Conservation (phyloP, 53 echinoderm and acorn worm genomes). For the Stichopus horrens region DNA sequence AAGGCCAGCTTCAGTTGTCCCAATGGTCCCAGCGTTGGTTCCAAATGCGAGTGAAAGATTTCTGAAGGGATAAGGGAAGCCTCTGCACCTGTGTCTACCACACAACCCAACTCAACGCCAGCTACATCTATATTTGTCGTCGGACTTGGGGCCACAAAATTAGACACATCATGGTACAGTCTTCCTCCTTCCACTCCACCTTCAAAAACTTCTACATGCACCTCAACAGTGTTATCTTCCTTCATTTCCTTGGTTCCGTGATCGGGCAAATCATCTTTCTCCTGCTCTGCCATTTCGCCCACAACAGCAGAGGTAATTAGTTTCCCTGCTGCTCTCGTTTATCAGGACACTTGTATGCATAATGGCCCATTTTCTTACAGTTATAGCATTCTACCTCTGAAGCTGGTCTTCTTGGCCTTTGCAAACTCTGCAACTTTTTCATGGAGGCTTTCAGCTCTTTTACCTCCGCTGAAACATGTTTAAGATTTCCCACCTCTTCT, state of each 20-base stretch:
- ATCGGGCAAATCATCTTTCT: background rate
- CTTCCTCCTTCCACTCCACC: no score
- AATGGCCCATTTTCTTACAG: background rate
- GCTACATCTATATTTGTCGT: slow-evolving; percentile 46
- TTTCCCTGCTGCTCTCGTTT: slow-evolving; percentile 32
- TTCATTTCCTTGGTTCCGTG: background rate
- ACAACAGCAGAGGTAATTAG: slow-evolving; percentile 54
- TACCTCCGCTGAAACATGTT: background rate
- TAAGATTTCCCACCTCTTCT: background rate
- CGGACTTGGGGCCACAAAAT: slow-evolving; percentile 38
- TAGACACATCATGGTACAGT: background rate
- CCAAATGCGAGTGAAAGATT: slow-evolving; percentile 36
- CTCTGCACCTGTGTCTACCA: slow-evolving; percentile 24
- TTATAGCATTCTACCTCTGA: background rate
- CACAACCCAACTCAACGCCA: slow-evolving; percentile 35
- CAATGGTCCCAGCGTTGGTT: slow-evolving; percentile 12
- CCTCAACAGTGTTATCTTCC: no score
- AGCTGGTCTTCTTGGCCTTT: background rate
- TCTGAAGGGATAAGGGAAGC: slow-evolving; percentile 49
- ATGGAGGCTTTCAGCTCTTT: background rate
- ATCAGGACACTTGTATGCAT: background rate
- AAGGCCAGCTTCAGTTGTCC: background rate
- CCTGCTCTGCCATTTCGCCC: slow-evolving; percentile 46
- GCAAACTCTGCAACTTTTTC: background rate
- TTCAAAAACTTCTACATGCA: background rate